A percentile compares a stretch with the other conserved stretches of the same genome.
These are phyloP conservation scores for Otis tarda DNA, from an alignment of 2,113 vertebrate species.

Conservation along the genomic window DNA sequence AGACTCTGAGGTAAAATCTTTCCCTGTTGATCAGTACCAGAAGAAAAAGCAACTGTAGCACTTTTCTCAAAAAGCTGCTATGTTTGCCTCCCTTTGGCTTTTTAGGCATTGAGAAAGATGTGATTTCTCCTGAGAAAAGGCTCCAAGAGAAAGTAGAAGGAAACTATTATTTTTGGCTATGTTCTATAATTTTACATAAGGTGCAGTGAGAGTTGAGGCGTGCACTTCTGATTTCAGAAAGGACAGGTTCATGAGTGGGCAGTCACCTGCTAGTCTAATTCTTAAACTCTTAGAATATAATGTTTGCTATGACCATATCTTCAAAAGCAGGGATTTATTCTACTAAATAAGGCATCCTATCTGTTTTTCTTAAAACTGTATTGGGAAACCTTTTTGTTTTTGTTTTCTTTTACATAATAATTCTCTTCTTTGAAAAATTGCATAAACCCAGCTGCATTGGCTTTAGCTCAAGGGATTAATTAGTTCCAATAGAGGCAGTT, in stretches of 20 bases:
- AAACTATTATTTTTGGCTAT: not conserved
- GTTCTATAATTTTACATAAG: not conserved
- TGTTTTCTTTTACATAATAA: not conserved
- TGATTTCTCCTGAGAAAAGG: not conserved
- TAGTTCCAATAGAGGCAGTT: not conserved
- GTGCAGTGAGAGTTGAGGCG: not conserved
- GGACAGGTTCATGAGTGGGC: not conserved
- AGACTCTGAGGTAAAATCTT: not conserved
- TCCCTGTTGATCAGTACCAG: not conserved
- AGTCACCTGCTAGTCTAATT: not conserved
- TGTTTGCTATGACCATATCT: not conserved
- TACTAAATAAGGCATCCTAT: not conserved
- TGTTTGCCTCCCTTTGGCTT: not conserved
- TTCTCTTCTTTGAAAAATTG: not conserved
- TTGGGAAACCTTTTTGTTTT: not conserved
- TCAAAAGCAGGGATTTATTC: not conserved
- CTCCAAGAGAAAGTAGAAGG: not conserved
- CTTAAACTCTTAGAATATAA: not conserved
- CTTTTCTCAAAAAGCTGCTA: not conserved
- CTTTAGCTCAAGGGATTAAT: slow-evolving; percentile 25
- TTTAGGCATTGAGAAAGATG: not conserved
- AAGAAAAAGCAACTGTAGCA: not conserved
- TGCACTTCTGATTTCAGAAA: not conserved
- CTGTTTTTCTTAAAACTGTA: not conserved
- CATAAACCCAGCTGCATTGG: not conserved